phyloP scores from a whole-genome alignment of 2,888 invertebrate species.

The Eudemis profundana region DNA sequence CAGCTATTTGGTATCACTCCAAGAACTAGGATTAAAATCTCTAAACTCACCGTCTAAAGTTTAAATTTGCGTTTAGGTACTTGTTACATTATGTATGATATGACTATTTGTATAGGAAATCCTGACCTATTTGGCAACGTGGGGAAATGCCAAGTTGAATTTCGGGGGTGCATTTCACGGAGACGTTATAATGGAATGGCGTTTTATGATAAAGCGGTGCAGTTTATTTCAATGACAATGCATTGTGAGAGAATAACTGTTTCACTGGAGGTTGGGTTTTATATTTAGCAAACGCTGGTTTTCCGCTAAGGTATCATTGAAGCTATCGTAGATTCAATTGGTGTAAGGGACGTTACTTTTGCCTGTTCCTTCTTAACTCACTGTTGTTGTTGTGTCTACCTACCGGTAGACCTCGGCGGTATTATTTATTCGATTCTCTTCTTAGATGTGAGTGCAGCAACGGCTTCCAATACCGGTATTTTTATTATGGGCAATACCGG shows the following conservation, averaged over 20 bases:
- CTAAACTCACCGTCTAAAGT: constrained; percentile 32
- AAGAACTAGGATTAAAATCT: constrained; percentile 38
- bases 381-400: too few relatives aligned
- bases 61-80: constrained; percentile 28
- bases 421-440: too few relatives aligned
- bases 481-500: too few relatives aligned
- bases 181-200: neutral
- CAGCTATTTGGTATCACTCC: constrained; percentile 26
- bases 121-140: constrained; percentile 38
- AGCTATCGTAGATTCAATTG: too few relatives aligned
- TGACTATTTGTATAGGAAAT: neutral
- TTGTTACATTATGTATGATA: neutral
- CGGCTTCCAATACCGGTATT: too few relatives aligned
- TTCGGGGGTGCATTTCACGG: constrained; percentile 10
- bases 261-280: neutral
- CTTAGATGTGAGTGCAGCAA: too few relatives aligned
- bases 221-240: constrained; percentile 14
- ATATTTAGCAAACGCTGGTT: too few relatives aligned
- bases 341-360: too few relatives aligned
- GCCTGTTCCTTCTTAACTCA: too few relatives aligned
- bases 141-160: constrained; percentile 23
- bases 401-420: too few relatives aligned
- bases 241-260: neutral
- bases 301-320: too few relatives aligned
- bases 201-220: constrained; percentile 7